Base-by-base conservation (phyloP, 2,797 vertebrate species). In the Luscinia megarhynchos region DNA sequence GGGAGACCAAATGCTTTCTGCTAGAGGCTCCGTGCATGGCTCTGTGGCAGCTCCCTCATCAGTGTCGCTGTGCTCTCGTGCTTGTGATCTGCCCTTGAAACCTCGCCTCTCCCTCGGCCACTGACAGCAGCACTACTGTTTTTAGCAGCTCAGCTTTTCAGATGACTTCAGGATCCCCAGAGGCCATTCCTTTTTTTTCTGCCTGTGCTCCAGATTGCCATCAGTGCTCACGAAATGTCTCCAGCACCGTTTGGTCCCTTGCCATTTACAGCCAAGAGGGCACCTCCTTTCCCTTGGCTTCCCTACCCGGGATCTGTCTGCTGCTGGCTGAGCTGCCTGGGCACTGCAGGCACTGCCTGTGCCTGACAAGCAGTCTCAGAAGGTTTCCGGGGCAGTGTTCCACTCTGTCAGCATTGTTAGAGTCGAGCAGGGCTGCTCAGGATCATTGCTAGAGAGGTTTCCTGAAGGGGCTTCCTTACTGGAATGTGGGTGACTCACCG, bases 351-450 rank as follows among this genome's bases (percentile, higher is more conserved):
- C 23, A 18, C 51, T 74, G 78, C 46, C 87, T 83, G 58, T 41
- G 83, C 27, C 84, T 79, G 82, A 89, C 83, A 86, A 90, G 86
- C 82, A 87, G 5, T 73, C 75, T 90, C 45, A 4, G 62, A 58
- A 93, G 87, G 82, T 89, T 95, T 96, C 90, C 48, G 15, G 85
- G 92, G 89, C 96, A 92, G 88, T 79, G 84, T 94, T 91, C 90
- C 80, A 92, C 24, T 12, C 87, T 45, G 84, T 93, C 93, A 95
- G 94, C 93, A 90, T 66, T 90, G 94, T 66, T 78, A 41, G 66
- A 79, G 78, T 85, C 29, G 76, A 92, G 87, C 62, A 21, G 58
- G 84, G 81, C 87, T 89, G 91, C 48, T 14, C 85, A 84, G 87
- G 91, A 83, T 74, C 72, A 6, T 29, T 87, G 88, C 91, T 94